Evolutionary conservation across 2,888 invertebrate species (phyloP).

Genomic region (Matsumyia berberina): DNA sequence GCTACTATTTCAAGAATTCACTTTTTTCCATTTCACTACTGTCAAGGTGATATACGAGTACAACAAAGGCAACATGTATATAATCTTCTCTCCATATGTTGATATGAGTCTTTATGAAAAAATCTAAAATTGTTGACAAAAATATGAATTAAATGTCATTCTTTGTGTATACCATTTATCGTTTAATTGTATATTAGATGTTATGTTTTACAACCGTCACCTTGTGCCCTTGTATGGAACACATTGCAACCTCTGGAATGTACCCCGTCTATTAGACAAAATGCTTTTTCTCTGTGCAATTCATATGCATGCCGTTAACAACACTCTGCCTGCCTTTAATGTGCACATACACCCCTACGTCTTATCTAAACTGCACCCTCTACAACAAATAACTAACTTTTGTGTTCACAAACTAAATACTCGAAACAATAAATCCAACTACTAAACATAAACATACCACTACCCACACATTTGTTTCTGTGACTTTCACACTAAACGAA

Average conservation of each 20-base stretch:
- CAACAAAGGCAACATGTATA: too few species aligned
- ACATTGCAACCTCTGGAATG: conserved; percentile 46
- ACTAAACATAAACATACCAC: conserved; percentile 53
- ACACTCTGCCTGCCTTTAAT: conserved; percentile 54
- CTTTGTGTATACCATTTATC: background rate
- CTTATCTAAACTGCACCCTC: conserved; percentile 24
- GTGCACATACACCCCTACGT: conserved; percentile 24
- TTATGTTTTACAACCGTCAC: conserved; percentile 27
- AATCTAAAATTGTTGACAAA: too few species aligned
- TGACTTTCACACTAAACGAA: conserved; percentile 56
- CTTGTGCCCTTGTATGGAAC: conserved; percentile 12
- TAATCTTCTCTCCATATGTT: too few species aligned
- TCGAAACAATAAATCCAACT: conserved; percentile 42
- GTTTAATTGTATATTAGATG: background rate
- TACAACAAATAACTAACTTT: conserved; percentile 31
- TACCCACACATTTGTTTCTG: conserved; percentile 45
- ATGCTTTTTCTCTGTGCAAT: conserved; percentile 59
- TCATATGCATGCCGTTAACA: conserved; percentile 45
- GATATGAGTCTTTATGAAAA: too few species aligned
- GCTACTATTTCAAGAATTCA: too few species aligned
- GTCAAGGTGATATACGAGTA: too few species aligned
- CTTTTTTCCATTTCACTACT: too few species aligned
- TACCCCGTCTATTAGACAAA: conserved; percentile 29
- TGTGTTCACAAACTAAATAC: conserved; percentile 34
- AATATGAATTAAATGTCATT: too few species aligned